These are phyloP conservation scores for Papilio demoleus DNA, from an alignment of 2,888 invertebrate genomes.

Conservation along the genomic window DNA sequence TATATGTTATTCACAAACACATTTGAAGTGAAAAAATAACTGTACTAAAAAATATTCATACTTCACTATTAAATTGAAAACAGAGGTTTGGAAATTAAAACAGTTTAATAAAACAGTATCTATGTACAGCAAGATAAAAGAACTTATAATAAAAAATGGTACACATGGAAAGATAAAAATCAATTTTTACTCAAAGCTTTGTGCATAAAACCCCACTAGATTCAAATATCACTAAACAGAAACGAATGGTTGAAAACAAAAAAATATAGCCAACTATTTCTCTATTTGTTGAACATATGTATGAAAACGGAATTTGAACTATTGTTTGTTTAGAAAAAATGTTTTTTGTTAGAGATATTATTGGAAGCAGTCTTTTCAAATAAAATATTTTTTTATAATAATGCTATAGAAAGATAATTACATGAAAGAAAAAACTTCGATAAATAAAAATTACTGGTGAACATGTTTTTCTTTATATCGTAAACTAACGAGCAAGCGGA, in stretches of 20 bases:
- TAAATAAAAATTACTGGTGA: not conserved
- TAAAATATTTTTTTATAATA: not conserved
- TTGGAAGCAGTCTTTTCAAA: slow-evolving; percentile 11
- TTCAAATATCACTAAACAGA: slow-evolving; percentile 37
- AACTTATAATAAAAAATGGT: slow-evolving; percentile 6
- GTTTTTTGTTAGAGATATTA: slow-evolving; percentile 23
- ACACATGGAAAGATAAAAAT: slow-evolving; percentile 23
- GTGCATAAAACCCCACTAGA: not conserved
- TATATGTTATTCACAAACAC: no score
- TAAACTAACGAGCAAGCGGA: no score
- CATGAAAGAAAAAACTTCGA: not conserved
- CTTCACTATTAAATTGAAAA: no score
- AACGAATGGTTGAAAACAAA: slow-evolving; percentile 36
- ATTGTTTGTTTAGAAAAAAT: slow-evolving; percentile 27
- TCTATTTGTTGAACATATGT: slow-evolving; percentile 26
- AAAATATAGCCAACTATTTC: slow-evolving; percentile 26
- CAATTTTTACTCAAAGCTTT: slow-evolving; percentile 10
- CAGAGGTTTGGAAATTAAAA: no score
- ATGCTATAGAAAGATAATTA: not conserved
- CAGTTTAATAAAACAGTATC: no score
- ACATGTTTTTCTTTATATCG: no score
- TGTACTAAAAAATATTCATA: no score
- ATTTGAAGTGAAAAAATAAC: no score
- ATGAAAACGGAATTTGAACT: slow-evolving; percentile 29
- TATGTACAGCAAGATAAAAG: no score